These are phyloP conservation scores for Sialis fuliginosa DNA, from an alignment of 2,888 invertebrate genomes.

Conservation along the genomic window DNA sequence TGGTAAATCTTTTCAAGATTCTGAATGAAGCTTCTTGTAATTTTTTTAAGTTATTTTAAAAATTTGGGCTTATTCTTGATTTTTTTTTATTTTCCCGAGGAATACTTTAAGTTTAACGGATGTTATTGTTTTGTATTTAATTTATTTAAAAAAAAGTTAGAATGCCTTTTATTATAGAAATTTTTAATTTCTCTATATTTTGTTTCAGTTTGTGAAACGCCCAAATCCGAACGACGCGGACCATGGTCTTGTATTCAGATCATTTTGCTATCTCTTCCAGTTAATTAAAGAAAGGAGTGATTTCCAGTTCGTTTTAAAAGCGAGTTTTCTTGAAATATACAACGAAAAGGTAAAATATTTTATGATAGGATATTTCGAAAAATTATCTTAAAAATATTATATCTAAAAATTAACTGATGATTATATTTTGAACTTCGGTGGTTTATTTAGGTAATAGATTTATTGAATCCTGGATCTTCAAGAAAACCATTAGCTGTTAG, in stretches of 20 bases:
- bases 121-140: too few species aligned
- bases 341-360: slow-evolving; percentile 94
- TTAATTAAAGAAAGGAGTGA: slow-evolving; percentile 60
- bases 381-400: neutral
- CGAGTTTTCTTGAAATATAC: slow-evolving; percentile 90
- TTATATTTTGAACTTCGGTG: slow-evolving; percentile 5
- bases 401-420: neutral
- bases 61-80: too few species aligned
- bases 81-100: too few species aligned
- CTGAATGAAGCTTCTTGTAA: too few species aligned
- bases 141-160: too few species aligned
- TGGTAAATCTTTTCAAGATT: neutral
- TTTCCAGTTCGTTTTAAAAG: slow-evolving; percentile 68
- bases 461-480: slow-evolving; percentile 71
- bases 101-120: too few species aligned
- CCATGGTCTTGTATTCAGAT: slow-evolving; percentile 77
- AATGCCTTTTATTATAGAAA: too few species aligned
- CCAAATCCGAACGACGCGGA: slow-evolving; percentile 49
- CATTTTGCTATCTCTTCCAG: slow-evolving; percentile 78
- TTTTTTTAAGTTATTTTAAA: too few species aligned
- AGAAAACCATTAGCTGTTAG: slow-evolving; percentile 74
- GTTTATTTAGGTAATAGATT: slow-evolving; percentile 68
- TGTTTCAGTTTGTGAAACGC: slow-evolving; percentile 39
- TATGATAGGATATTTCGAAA: too few species aligned
- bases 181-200: too few species aligned